Percentiles rank a stretch among this genome's conserved stretches.
Evolutionary conservation across 1,140 invertebrate genomes (phyloP).

Genomic region (Papilio polytes): DNA sequence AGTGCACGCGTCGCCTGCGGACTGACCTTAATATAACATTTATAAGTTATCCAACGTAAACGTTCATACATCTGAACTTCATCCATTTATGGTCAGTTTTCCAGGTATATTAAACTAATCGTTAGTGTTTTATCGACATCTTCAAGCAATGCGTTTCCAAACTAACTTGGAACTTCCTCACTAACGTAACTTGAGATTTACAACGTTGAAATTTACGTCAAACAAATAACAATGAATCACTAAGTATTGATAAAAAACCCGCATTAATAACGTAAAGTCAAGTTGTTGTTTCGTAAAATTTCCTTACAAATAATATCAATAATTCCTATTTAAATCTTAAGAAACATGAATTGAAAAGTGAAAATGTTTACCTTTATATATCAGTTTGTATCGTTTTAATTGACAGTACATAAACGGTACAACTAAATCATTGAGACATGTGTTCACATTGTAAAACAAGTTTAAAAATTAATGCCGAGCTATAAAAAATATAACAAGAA

Average conservation of each 20-base stretch:
- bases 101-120: no score
- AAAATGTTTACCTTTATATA: neutral
- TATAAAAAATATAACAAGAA: neutral
- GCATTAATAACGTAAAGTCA: no score
- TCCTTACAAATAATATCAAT: neutral
- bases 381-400: conserved; percentile 7
- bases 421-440: conserved; percentile 9
- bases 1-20: neutral
- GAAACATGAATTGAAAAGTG: conserved; percentile 13
- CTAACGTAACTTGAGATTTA: no score
- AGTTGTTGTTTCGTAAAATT: neutral
- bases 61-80: no score
- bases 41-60: neutral
- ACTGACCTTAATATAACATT: neutral
- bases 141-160: no score
- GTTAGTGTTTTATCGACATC: no score
- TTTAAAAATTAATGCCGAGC: neutral
- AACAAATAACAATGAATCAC: no score
- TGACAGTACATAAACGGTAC: neutral
- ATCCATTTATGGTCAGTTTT: no score
- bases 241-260: no score
- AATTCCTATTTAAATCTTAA: neutral
- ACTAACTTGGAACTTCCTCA: no score
- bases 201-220: no score
- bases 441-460: conserved; percentile 23